phyloP scores from a whole-genome alignment of 2,113 vertebrate species.

The Petrocephalus microphthalmus region DNA sequence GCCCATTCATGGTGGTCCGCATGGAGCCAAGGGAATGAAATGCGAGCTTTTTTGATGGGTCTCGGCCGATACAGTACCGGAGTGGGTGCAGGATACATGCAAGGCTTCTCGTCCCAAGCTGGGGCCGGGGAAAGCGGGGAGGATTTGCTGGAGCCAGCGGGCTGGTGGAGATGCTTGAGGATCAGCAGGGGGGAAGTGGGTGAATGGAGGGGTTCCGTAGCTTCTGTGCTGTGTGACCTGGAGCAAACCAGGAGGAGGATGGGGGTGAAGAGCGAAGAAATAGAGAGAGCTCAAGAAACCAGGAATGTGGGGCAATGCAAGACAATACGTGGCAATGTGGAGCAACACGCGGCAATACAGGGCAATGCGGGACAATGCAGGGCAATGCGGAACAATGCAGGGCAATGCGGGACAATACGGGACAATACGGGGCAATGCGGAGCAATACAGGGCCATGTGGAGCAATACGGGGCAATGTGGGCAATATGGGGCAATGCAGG shows the following conservation, averaged over 20 bases:
- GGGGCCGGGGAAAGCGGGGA: conserved; percentile 20
- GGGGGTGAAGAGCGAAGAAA: background rate
- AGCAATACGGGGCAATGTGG: too few relatives aligned
- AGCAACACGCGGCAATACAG: too few relatives aligned
- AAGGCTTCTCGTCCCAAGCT: conserved; percentile 30
- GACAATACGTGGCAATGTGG: too few relatives aligned
- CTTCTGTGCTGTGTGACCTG: conserved; percentile 45
- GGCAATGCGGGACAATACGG: too few relatives aligned
- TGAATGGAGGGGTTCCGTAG: conserved; percentile 26
- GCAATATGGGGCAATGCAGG: too few relatives aligned
- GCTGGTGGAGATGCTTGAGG: conserved; percentile 28
- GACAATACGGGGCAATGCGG: too few relatives aligned
- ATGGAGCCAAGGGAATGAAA: conserved; percentile 45
- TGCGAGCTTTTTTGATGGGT: conserved; percentile 40
- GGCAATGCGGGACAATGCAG: too few relatives aligned
- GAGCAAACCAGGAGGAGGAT: conserved; percentile 6
- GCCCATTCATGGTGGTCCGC: conserved; percentile 51
- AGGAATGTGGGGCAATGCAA: background rate
- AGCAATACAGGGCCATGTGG: too few relatives aligned
- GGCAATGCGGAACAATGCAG: too few relatives aligned
- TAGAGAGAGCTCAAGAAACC: background rate
- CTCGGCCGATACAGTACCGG: conserved; percentile 55
- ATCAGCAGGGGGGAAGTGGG: conserved; percentile 35
- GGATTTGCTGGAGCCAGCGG: background rate
- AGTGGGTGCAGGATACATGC: conserved; percentile 39